These are phyloP conservation scores for Coilia nasus DNA, from an alignment of 2,797 vertebrate species.

Conservation along the genomic window DNA sequence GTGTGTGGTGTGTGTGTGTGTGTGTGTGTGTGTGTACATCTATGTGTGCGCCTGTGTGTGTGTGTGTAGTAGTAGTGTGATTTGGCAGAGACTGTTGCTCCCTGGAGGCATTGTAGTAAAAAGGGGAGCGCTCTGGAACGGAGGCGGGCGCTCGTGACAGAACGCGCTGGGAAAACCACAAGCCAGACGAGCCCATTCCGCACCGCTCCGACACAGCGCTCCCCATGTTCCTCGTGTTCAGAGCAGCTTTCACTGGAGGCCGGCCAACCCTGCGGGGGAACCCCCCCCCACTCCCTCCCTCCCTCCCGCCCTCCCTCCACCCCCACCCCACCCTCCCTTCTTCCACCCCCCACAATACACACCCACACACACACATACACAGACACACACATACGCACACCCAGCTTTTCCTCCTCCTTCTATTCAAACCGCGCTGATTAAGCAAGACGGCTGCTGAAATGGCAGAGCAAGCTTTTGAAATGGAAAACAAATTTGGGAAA, in stretches of 20 bases:
- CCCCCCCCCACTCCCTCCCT: conserved; percentile 53
- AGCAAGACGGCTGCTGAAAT: conserved; percentile 57
- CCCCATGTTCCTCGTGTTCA: conserved; percentile 85
- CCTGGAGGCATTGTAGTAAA: conserved; percentile 47
- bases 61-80: conserved; percentile 29
- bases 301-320: conserved; percentile 54
- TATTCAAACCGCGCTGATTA: conserved; percentile 50
- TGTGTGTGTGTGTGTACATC: conserved; percentile 37
- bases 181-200: conserved; percentile 85
- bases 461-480: conserved; percentile 56
- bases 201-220: conserved; percentile 76
- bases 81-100: conserved; percentile 53
- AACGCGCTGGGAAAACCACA: conserved; percentile 79
- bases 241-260: conserved; percentile 90
- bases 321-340: conserved; percentile 55
- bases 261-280: conserved; percentile 80
- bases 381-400: not conserved
- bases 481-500: conserved; percentile 57
- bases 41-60: conserved; percentile 6
- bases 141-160: conserved; percentile 75
- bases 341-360: conserved; percentile 53
- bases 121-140: conserved; percentile 47
- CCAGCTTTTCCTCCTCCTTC: conserved; percentile 29
- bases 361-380: conserved; percentile 27
- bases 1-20: conserved; percentile 25